These are phyloP conservation scores for Drosophila tani DNA, from an alignment of 1,140 invertebrate genomes.

Conservation along the genomic window DNA sequence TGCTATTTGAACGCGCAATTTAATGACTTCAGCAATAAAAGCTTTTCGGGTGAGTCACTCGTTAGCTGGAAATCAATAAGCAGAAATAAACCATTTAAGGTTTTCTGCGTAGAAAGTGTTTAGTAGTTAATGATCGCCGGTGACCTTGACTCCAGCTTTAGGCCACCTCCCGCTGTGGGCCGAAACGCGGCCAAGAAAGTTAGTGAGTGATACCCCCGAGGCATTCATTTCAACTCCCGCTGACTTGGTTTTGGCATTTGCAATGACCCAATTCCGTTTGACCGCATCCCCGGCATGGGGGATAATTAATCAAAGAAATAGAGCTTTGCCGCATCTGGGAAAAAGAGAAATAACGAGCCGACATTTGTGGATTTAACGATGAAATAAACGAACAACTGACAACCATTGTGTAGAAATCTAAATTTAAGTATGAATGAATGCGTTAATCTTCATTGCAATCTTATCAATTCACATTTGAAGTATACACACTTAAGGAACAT, in stretches of 20 bases:
- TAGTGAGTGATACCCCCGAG: slow-evolving; percentile 12
- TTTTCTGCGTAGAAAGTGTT: slow-evolving; percentile 17
- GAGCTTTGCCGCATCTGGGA: slow-evolving; percentile 43
- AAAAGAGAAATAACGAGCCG: slow-evolving; percentile 20
- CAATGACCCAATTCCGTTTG: slow-evolving; percentile 47
- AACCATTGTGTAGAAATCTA: slow-evolving; percentile 38
- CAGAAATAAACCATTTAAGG: background rate
- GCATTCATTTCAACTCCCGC: slow-evolving; percentile 18
- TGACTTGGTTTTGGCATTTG: slow-evolving; percentile 54
- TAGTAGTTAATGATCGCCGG: slow-evolving; percentile 22
- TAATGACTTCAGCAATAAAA: slow-evolving; percentile 22
- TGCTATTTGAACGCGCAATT: slow-evolving; percentile 2
- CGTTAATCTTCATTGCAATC: slow-evolving; percentile 11
- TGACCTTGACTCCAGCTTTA: slow-evolving; percentile 27
- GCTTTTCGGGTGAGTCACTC: slow-evolving; percentile 12
- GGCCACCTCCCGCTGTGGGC: slow-evolving; percentile 10
- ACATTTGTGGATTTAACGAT: slow-evolving; percentile 19
- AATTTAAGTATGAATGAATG: slow-evolving; percentile 1
- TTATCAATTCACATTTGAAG: slow-evolving; percentile 9
- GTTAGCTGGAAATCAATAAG: background rate
- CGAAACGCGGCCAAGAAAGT: slow-evolving; percentile 32
- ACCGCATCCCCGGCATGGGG: slow-evolving; percentile 25
- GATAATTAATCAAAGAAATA: slow-evolving; percentile 76
- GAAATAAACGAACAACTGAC: slow-evolving; percentile 46
- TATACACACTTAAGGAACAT: background rate